Evolutionary conservation across 2,888 invertebrate species (phyloP).

Genomic region (Meteorus cinctellus): DNA sequence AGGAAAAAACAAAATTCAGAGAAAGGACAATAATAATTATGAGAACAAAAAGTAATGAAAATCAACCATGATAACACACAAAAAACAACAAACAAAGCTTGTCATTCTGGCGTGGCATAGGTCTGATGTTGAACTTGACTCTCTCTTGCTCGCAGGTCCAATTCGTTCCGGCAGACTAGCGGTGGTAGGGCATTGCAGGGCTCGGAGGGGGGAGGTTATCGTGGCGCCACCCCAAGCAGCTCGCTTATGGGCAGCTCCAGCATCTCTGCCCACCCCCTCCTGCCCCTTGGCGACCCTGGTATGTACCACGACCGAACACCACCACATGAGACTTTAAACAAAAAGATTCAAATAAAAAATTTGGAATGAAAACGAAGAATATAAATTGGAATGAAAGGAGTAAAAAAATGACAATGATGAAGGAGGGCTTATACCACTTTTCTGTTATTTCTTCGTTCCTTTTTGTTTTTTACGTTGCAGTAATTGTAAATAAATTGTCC

Average conservation of each 20-base stretch:
- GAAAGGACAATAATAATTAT: slow-evolving; percentile 34
- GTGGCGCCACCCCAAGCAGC: slow-evolving; percentile 76
- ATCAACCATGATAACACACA: slow-evolving; percentile 31
- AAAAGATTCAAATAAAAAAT: slow-evolving; percentile 21
- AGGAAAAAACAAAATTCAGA: slow-evolving; percentile 33
- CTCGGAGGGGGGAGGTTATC: slow-evolving; percentile 82
- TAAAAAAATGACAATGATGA: slow-evolving; percentile 1
- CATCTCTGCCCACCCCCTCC: slow-evolving; percentile 95
- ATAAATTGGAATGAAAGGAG: background rate
- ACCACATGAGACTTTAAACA: slow-evolving; percentile 33
- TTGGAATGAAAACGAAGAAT: background rate
- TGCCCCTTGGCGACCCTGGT: slow-evolving; percentile 85
- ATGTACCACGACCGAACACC: slow-evolving; percentile 71
- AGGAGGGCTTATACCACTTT: slow-evolving; percentile 56
- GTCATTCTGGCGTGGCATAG: slow-evolving; percentile 68
- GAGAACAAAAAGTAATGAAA: slow-evolving; percentile 35
- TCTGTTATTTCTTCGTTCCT: slow-evolving; percentile 54
- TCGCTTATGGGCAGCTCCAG: slow-evolving; percentile 86
- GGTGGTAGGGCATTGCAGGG: slow-evolving; percentile 76
- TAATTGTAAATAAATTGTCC: slow-evolving; percentile 54
- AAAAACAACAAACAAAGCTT: slow-evolving; percentile 59
- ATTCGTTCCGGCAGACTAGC: slow-evolving; percentile 90
- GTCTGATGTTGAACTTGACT: slow-evolving; percentile 74
- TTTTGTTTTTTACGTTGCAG: slow-evolving; percentile 42
- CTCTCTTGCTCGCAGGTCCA: slow-evolving; percentile 85